Conservation (phyloP, 2,113 vertebrate species). For the Ctenomys sociabilis region DNA sequence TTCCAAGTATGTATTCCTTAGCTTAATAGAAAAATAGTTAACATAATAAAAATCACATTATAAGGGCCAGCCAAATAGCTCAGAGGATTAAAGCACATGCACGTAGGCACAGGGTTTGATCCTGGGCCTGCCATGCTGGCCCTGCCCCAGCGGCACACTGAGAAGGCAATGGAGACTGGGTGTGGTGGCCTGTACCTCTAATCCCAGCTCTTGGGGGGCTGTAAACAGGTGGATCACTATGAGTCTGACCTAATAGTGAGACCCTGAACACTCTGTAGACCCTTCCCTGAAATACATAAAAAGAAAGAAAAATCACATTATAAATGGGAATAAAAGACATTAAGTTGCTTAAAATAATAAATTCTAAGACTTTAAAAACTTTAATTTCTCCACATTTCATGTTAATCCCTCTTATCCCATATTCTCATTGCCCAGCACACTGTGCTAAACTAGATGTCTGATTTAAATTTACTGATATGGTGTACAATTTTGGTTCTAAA, state of each 20-base stretch:
- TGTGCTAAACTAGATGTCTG: slow-evolving; percentile 24
- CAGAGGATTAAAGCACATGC: too few species aligned
- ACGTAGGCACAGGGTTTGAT: too few species aligned
- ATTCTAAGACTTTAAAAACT: neutral
- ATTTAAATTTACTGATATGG: slow-evolving; percentile 22
- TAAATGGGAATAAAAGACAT: neutral
- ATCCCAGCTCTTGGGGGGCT: too few species aligned
- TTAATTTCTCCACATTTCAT: neutral
- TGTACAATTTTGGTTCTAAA: slow-evolving; percentile 64
- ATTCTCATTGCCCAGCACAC: slow-evolving; percentile 9
- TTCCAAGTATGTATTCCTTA: neutral
- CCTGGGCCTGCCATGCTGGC: too few species aligned
- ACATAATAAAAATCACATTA: neutral
- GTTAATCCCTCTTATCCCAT: slow-evolving; percentile 38
- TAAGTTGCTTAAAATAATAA: slow-evolving; percentile 14
- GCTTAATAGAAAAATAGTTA: slow-evolving; percentile 3
- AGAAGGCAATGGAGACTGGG: too few species aligned
- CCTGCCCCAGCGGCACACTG: too few species aligned
- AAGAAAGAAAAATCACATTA: neutral
- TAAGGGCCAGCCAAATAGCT: too few species aligned
- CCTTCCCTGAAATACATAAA: too few species aligned
- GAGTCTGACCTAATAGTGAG: too few species aligned
- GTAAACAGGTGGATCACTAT: too few species aligned
- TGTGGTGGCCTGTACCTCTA: too few species aligned
- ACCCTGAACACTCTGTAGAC: too few species aligned